Percentiles rank a stretch among this genome's conserved stretches.
Conservation (phyloP, 2,113 vertebrate genomes). For the Glaucidium brasilianum region DNA sequence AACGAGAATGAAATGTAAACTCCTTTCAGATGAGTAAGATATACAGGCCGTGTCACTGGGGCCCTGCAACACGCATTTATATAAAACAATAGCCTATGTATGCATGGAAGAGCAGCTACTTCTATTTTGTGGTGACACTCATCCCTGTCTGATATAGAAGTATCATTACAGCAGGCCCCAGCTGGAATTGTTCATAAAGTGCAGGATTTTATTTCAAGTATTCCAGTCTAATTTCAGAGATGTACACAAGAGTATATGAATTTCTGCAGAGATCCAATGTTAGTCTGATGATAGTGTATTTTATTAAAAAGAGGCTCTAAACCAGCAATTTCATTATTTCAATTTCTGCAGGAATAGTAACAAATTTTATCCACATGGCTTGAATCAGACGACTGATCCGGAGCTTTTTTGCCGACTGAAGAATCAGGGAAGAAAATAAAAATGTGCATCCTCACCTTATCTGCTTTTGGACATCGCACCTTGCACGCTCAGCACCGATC, state of each 20-base stretch:
- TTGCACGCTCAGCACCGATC: neutral
- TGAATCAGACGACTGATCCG: neutral
- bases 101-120: neutral
- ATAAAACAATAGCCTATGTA: neutral
- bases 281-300: neutral
- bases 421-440: neutral
- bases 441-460: neutral
- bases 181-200: neutral
- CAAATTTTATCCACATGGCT: neutral
- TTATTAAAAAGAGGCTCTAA: constrained; percentile 24
- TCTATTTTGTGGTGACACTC: neutral
- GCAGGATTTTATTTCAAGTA: constrained; percentile 30
- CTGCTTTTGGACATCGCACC: neutral
- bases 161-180: neutral
- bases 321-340: neutral
- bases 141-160: neutral
- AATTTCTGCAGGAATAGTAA: neutral
- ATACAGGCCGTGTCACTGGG: neutral
- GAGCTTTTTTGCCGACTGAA: neutral
- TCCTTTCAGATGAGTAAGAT: neutral
- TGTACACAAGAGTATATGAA: neutral
- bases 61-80: neutral
- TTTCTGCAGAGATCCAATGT: neutral
- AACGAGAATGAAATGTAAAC: constrained; percentile 30
- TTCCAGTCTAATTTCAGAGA: constrained; percentile 34